These are phyloP conservation scores for Spheniscus mendiculus DNA, from an alignment of 2,113 vertebrate species.

Conservation along the genomic window DNA sequence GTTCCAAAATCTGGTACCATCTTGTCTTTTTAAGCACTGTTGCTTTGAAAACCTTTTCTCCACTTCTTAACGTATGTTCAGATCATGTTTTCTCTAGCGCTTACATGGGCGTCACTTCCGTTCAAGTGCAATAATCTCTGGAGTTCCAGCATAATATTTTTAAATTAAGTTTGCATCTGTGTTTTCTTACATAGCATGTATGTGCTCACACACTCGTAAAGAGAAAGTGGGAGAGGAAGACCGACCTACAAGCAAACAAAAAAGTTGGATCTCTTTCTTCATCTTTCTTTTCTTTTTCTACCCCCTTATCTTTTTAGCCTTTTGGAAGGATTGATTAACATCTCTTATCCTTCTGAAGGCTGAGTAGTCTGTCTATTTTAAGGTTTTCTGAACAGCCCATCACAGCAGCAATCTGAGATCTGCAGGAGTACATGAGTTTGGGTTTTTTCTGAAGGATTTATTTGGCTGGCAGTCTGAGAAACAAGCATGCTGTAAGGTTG, in stretches of 20 bases:
- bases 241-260: not conserved
- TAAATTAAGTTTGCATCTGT: not conserved
- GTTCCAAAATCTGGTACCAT: not conserved
- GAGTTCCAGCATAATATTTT: not conserved
- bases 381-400: not conserved
- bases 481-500: not conserved
- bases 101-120: not conserved
- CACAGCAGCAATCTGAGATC: not conserved
- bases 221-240: not conserved
- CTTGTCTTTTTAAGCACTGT: not conserved
- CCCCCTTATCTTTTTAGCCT: not conserved
- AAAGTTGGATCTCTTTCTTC: not conserved
- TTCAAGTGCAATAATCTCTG: not conserved
- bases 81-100: not conserved
- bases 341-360: not conserved
- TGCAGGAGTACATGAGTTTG: not conserved
- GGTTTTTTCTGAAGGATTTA: not conserved
- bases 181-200: not conserved
- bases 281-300: not conserved
- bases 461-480: not conserved
- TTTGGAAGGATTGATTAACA: conserved; percentile 19
- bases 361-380: conserved; percentile 44
- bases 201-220: not conserved
- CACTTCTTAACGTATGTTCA: not conserved
- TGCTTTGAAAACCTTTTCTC: not conserved